A percentile compares a stretch with the other conserved stretches of the same genome.
phyloP scores from a whole-genome alignment of 2,888 invertebrate species.

The Automeris io region DNA sequence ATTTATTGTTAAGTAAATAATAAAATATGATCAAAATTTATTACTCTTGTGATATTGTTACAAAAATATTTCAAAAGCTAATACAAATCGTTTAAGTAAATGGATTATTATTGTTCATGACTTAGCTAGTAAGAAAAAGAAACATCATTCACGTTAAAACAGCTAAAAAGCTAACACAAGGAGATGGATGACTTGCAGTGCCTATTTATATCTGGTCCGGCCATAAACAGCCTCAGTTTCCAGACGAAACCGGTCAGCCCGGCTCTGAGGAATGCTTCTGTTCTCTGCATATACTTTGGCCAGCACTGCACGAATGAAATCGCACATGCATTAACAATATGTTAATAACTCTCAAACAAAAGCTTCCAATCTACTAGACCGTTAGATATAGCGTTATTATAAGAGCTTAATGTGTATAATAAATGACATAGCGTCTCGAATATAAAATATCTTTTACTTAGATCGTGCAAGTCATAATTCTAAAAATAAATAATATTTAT shows the following conservation, averaged over 20 bases:
- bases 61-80: neutral
- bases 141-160: slow-evolving; percentile 3
- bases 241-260: slow-evolving; percentile 59
- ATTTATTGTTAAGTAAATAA: neutral
- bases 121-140: slow-evolving; percentile 2
- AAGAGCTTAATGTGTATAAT: slow-evolving; percentile 24
- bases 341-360: slow-evolving; percentile 30
- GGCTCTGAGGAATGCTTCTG: slow-evolving; percentile 61
- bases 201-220: slow-evolving; percentile 72
- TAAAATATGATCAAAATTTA: neutral
- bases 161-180: slow-evolving; percentile 47
- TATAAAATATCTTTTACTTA: too few relatives aligned
- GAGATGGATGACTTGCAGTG: slow-evolving; percentile 63
- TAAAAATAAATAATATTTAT: too few relatives aligned
- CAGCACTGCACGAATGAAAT: slow-evolving; percentile 41
- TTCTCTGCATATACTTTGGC: slow-evolving; percentile 54
- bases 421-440: too few relatives aligned
- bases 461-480: too few relatives aligned
- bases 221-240: slow-evolving; percentile 59
- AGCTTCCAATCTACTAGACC: slow-evolving; percentile 24
- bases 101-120: slow-evolving; percentile 1
- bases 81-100: slow-evolving; percentile 2
- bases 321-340: slow-evolving; percentile 57
- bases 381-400: slow-evolving; percentile 10
- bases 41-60: neutral